Conservation (phyloP, 2,797 vertebrate species). For the Eospalax fontanierii region DNA sequence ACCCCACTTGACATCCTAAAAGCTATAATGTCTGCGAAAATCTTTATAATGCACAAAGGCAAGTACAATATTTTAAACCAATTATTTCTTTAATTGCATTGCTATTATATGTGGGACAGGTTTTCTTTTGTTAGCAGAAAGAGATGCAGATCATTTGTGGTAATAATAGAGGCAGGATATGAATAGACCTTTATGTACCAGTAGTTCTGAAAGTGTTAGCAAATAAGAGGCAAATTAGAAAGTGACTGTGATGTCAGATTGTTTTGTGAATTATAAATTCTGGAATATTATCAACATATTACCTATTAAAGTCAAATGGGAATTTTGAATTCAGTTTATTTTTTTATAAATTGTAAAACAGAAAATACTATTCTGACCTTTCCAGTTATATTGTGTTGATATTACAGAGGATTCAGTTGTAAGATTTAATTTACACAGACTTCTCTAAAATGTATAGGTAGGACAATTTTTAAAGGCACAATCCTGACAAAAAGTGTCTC, state of each 20-base stretch:
- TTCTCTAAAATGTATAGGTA: not conserved
- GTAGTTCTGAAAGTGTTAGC: slow-evolving; percentile 68
- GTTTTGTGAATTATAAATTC: slow-evolving; percentile 45
- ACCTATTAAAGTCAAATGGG: slow-evolving; percentile 67
- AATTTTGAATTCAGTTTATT: slow-evolving; percentile 59
- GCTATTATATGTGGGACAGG: slow-evolving; percentile 63
- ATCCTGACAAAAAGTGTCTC: not conserved
- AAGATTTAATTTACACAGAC: slow-evolving; percentile 53
- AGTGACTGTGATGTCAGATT: slow-evolving; percentile 71
- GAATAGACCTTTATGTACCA: slow-evolving; percentile 69
- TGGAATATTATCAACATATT: slow-evolving; percentile 30
- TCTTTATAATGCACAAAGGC: slow-evolving; percentile 55
- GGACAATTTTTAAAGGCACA: slow-evolving; percentile 33
- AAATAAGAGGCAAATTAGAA: slow-evolving; percentile 75
- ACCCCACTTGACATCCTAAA: slow-evolving; percentile 48
- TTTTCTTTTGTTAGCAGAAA: slow-evolving; percentile 66
- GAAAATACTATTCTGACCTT: slow-evolving; percentile 73
- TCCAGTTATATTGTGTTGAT: slow-evolving; percentile 56
- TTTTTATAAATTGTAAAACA: slow-evolving; percentile 67
- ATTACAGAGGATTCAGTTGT: slow-evolving; percentile 48
- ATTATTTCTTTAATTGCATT: slow-evolving; percentile 80
- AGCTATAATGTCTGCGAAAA: slow-evolving; percentile 62
- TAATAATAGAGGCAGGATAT: slow-evolving; percentile 62
- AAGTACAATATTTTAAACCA: slow-evolving; percentile 65
- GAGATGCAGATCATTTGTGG: slow-evolving; percentile 40